Conservation (phyloP, 2,797 vertebrate genomes). For the Kryptopterus vitreolus region DNA sequence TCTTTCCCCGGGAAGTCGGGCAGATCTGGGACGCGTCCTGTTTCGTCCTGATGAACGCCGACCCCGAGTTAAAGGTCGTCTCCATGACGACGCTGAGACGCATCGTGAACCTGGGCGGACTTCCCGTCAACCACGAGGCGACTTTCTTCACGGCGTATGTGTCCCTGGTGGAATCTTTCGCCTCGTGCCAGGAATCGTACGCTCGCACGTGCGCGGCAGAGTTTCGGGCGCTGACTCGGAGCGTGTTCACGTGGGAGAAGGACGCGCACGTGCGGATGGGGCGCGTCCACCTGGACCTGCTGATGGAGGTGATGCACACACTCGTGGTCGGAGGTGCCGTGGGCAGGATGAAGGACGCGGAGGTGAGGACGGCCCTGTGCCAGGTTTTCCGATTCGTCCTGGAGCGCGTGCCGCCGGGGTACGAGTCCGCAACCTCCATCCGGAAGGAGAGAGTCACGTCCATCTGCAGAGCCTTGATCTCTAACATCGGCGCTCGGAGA, state of each 20-base stretch:
- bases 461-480: constrained; percentile 79
- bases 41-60: constrained; percentile 78
- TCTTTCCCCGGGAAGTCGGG: constrained; percentile 78
- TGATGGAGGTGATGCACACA: constrained; percentile 82
- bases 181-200: constrained; percentile 62
- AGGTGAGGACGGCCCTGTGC: constrained; percentile 80
- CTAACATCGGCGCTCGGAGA: constrained; percentile 77
- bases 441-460: constrained; percentile 74
- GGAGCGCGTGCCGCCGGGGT: constrained; percentile 79
- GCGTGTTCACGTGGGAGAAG: constrained; percentile 75
- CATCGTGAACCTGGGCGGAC: constrained; percentile 81
- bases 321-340: constrained; percentile 75
- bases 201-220: constrained; percentile 74
- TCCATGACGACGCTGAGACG: constrained; percentile 78
- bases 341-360: constrained; percentile 67
- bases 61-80: constrained; percentile 72
- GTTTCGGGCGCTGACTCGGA: constrained; percentile 76
- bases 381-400: constrained; percentile 84
- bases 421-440: constrained; percentile 79
- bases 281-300: constrained; percentile 82
- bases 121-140: constrained; percentile 78
- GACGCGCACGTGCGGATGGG: constrained; percentile 74
- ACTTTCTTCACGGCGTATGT: constrained; percentile 83
- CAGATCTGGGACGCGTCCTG: constrained; percentile 85
- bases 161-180: constrained; percentile 75